Evolutionary conservation across 2,113 vertebrate species (phyloP), one percentile per base, ranked within the genome.

Genomic region (Halichoeres trimaculatus): DNA sequence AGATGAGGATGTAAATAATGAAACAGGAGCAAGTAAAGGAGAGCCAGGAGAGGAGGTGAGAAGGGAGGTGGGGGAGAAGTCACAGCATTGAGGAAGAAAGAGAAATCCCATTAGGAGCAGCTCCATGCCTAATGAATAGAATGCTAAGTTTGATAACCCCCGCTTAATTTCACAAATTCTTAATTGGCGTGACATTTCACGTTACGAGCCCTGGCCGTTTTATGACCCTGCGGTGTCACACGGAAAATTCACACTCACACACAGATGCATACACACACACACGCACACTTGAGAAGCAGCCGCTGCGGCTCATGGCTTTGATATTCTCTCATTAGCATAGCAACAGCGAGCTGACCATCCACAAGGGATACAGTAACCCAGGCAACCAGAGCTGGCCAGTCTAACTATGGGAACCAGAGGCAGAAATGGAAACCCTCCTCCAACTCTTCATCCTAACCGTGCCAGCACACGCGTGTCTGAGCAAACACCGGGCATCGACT

Each of bases 281-380:
- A 38, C 1, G 23, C 2, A 38, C 56, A 47, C 48, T 30, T 53
- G 26, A 85, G 70, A 62, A 41, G 61, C 64, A 59, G 34, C 40
- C 1, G 23, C 59, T 16, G 38, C 43, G 2, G 57, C 68, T 77
- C 50, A 10, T 60, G 62, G 50, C 84, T 89, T 89, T 90, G 86
- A 89, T 81, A 62, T 76, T 26, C 66, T 76, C 74, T 89, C 86
- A 91, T 91, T 90, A 90, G 85, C 86, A 91, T 88, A 90, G 83
- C 81, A 88, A 86, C 88, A 72, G 76, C 41, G 57, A 83, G 82
- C 86, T 87, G 89, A 90, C 89, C 84, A 70, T 89, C 85, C 81
- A 8, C 73, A 53, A 76, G 85, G 86, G 89, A 85, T 72, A 60
- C 76, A 14, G 90, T 92, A 87, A 91, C 89, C 90, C 68, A 53